Evolutionary conservation across 2,113 vertebrate species (phyloP).

Genomic region (Murina feae): DNA sequence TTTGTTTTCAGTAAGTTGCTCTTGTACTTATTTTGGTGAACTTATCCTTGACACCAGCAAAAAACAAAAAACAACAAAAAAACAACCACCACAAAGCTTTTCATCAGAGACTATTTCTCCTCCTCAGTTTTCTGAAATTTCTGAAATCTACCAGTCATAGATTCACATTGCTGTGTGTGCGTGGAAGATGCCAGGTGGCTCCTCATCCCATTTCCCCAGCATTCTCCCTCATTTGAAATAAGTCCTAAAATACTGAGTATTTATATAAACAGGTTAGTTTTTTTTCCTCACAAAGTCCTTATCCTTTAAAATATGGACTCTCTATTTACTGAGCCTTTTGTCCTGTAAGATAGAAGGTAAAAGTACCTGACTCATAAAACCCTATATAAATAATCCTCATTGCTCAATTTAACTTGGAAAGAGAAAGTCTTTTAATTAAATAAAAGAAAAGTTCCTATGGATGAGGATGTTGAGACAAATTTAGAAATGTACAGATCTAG

Average conservation of each 20-base stretch:
- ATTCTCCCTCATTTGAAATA: background rate
- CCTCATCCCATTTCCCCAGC: background rate
- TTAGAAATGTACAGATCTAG: background rate
- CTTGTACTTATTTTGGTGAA: background rate
- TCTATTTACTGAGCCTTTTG: background rate
- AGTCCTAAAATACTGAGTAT: background rate
- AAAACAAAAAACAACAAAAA: background rate
- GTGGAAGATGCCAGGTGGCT: background rate
- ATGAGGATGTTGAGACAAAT: background rate
- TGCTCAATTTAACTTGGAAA: constrained; percentile 1
- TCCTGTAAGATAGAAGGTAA: background rate
- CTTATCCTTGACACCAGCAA: background rate
- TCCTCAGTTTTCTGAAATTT: background rate
- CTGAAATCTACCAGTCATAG: background rate
- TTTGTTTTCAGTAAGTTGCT: background rate
- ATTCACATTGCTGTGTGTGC: background rate
- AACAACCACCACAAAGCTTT: background rate
- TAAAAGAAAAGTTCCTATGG: background rate
- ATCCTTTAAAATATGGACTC: background rate
- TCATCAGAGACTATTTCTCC: background rate
- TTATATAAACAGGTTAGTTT: background rate
- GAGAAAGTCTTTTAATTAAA: background rate
- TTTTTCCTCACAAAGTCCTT: background rate
- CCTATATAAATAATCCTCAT: background rate
- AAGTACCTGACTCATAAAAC: background rate